Percentiles rank a stretch among this genome's conserved stretches.
These are phyloP conservation scores for Pycnomerus fuliginosus DNA, from an alignment of 2,888 invertebrate genomes.

Conservation along the genomic window DNA sequence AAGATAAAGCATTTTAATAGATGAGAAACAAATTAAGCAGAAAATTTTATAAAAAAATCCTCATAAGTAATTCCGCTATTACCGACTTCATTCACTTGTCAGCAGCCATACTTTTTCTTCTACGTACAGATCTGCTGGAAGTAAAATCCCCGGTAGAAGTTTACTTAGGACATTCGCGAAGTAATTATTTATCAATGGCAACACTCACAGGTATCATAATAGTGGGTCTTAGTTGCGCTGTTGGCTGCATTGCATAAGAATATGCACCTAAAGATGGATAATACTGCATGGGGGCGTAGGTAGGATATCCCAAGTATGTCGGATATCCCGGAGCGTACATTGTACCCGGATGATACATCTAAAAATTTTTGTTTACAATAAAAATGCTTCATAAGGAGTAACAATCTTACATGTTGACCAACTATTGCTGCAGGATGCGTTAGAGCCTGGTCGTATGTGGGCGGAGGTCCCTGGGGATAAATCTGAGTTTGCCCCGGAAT, in stretches of 20 bases:
- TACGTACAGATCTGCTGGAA: no score
- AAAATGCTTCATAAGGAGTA: not conserved
- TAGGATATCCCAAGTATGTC: constrained; percentile 72
- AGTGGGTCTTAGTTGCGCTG: constrained; percentile 65
- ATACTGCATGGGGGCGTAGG: constrained; percentile 72
- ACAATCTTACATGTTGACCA: constrained; percentile 51
- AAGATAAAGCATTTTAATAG: no score
- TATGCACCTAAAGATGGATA: constrained; percentile 67
- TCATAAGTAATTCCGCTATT: no score
- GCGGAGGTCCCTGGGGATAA: constrained; percentile 67
- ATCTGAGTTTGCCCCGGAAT: constrained; percentile 60
- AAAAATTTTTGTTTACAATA: constrained; percentile 24
- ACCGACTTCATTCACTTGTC: no score
- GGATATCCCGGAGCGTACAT: constrained; percentile 76
- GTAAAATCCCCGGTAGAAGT: no score
- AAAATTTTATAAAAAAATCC: no score
- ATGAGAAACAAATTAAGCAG: no score
- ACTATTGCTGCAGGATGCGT: constrained; percentile 59
- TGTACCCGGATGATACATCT: constrained; percentile 73
- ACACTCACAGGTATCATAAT: constrained; percentile 75
- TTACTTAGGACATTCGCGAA: no score
- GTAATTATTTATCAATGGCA: no score
- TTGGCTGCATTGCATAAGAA: constrained; percentile 63
- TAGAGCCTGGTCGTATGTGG: constrained; percentile 70
- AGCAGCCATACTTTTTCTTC: no score